A percentile compares a stretch with the other conserved stretches of the same genome.
Conservation (phyloP, 1,140 invertebrate genomes). For the Euschistus heros region DNA sequence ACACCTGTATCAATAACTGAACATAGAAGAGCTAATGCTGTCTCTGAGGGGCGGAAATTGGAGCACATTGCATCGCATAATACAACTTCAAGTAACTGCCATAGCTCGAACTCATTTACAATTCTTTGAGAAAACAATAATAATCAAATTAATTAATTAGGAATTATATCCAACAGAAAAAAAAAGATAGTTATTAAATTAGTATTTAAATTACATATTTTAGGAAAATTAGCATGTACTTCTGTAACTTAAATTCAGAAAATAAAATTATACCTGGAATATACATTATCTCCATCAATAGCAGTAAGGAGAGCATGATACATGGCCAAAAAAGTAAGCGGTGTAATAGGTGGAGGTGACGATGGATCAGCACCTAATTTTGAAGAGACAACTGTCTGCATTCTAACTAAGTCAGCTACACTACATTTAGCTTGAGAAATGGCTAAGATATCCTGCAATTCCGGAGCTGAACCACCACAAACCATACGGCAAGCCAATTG, state of each 20-base stretch:
- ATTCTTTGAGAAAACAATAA: slow-evolving; percentile 7
- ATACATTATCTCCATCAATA: slow-evolving; percentile 21
- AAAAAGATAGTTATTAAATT: background rate
- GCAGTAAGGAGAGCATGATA: slow-evolving; percentile 46
- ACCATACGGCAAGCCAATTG: slow-evolving; percentile 47
- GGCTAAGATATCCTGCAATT: slow-evolving; percentile 41
- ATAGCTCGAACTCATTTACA: slow-evolving; percentile 38
- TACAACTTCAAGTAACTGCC: slow-evolving; percentile 56
- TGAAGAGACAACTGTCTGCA: slow-evolving; percentile 56
- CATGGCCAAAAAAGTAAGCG: slow-evolving; percentile 53
- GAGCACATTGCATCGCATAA: slow-evolving; percentile 57
- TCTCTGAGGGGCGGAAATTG: slow-evolving; percentile 50
- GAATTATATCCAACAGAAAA: background rate
- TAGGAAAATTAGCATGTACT: too few species aligned
- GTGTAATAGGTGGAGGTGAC: slow-evolving; percentile 45
- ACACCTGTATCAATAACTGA: slow-evolving; percentile 46
- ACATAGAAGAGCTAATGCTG: slow-evolving; percentile 59
- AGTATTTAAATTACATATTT: background rate
- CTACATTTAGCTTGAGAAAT: slow-evolving; percentile 63
- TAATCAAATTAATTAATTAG: background rate
- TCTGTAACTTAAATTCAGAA: too few species aligned
- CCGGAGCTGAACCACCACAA: slow-evolving; percentile 34
- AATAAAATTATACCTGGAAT: slow-evolving; percentile 24
- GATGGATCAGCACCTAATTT: slow-evolving; percentile 53
- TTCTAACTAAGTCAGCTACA: slow-evolving; percentile 56